Conservation (phyloP, 1,140 invertebrate species). For the Ooceraea biroi region DNA sequence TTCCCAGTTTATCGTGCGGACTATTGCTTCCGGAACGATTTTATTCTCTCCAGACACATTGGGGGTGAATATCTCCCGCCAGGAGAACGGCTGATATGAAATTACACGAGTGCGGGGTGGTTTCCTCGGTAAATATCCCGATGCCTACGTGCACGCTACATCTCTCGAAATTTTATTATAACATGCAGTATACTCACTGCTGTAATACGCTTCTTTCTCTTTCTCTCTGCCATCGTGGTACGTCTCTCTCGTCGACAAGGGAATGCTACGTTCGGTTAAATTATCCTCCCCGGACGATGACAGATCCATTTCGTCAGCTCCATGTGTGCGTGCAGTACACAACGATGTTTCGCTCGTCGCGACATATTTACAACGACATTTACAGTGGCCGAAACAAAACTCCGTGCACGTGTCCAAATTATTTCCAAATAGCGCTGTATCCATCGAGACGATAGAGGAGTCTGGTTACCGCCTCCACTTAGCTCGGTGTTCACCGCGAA, state of each 20-base stretch:
- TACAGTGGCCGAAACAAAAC: slow-evolving; percentile 7
- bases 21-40: slow-evolving; percentile 22
- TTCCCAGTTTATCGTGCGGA: slow-evolving; percentile 17
- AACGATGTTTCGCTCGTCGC: background rate
- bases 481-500: slow-evolving; percentile 17
- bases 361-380: too few relatives aligned
- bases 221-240: background rate
- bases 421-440: slow-evolving; percentile 46
- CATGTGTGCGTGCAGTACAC: background rate
- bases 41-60: background rate
- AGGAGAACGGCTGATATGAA: background rate
- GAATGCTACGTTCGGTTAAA: slow-evolving; percentile 21
- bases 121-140: slow-evolving; percentile 34
- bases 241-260: slow-evolving; percentile 27
- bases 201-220: slow-evolving; percentile 12
- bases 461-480: slow-evolving; percentile 31
- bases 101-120: background rate
- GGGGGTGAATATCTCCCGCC: background rate
- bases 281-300: slow-evolving; percentile 9
- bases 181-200: background rate
- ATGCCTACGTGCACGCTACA: background rate
- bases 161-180: slow-evolving; percentile 51
- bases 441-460: background rate
- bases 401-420: slow-evolving; percentile 2
- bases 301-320: slow-evolving; percentile 8